These are phyloP conservation scores for Leptobrachium ailaonicum DNA, from an alignment of 2,113 vertebrate species.

Conservation along the genomic window DNA sequence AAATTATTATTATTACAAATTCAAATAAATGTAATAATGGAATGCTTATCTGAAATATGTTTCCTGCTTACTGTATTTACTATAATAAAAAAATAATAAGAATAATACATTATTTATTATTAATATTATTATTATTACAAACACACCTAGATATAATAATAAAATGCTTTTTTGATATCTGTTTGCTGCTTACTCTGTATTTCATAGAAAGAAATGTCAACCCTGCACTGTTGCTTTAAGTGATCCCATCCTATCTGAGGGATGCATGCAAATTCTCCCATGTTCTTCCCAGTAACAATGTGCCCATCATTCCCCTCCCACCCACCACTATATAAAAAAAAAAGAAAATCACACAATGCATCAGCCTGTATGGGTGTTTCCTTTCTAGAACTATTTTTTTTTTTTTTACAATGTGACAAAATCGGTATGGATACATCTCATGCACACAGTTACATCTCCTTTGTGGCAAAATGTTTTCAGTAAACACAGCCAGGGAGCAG, in stretches of 20 bases:
- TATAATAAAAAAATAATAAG: not conserved
- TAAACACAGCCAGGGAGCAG: not conserved
- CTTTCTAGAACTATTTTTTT: conserved; percentile 3
- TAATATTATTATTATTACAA: no score
- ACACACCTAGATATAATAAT: no score
- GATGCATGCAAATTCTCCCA: conserved; percentile 41
- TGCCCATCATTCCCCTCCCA: conserved; percentile 43
- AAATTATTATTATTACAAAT: no score
- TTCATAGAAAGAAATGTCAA: not conserved
- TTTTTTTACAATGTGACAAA: conserved; percentile 35
- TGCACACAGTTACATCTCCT: not conserved
- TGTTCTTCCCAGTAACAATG: conserved; percentile 48
- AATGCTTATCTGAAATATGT: no score
- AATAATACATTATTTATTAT: no score
- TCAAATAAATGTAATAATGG: no score
- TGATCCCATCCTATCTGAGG: conserved; percentile 26
- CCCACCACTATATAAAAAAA: conserved; percentile 24
- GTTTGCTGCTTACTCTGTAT: not conserved
- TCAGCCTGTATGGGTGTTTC: conserved; percentile 45
- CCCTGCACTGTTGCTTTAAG: not conserved
- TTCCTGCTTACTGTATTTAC: no score
- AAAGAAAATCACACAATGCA: conserved; percentile 27
- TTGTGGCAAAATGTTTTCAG: not conserved
- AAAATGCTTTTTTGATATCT: not conserved
- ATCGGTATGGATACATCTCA: conserved; percentile 26